Evolutionary conservation across 2,113 vertebrate genomes (phyloP), one percentile per base, ranked within the genome.

Genomic region (Amphiprion percula): DNA sequence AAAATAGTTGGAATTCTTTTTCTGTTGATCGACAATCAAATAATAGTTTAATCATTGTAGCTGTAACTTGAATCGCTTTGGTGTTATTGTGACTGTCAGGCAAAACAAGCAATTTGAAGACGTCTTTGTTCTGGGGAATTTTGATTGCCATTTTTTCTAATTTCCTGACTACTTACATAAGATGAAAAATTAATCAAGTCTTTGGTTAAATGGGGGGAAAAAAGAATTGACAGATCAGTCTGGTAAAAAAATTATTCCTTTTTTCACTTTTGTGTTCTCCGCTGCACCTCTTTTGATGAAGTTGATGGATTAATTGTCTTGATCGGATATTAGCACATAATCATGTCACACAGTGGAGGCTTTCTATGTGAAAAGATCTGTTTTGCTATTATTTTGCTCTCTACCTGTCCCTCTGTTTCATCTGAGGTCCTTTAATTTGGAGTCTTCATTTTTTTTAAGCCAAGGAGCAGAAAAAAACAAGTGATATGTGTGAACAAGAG

Each of bases 381-480:
- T 16, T 69, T 56, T 68, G 21, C 46, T 30, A 28, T 58, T 7
- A 14, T 9, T 37, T 37, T 37, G 9, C 7, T 37, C 67, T 56
- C 33, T 63, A 30, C 72, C 58, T 59, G 67, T 55, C 52, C 65
- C 64, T 54, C 55, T 46, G 46, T 74, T 79, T 85, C 67, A 80
- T 88, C 79, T 79, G 63, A 55, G 64, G 33, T 44, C 59, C 71
- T 85, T 74, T 87, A 79, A 87, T 85, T 78, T 54, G 77, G 49
- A 14, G 66, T 79, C 68, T 74, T 81, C 79, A 85, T 87, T 86
- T 59, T 26, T 62, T 76, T 79, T 53, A 85, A 78, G 50, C 46
- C 44, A 49, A 78, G 77, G 30, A 85, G 84, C 72, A 76, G 72
- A 86, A 73, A 60, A 84, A 60, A 84, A 74, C 84, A 83, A 66